Evolutionary conservation across 2,797 vertebrate species (phyloP).

Genomic region (Selene dorsalis): DNA sequence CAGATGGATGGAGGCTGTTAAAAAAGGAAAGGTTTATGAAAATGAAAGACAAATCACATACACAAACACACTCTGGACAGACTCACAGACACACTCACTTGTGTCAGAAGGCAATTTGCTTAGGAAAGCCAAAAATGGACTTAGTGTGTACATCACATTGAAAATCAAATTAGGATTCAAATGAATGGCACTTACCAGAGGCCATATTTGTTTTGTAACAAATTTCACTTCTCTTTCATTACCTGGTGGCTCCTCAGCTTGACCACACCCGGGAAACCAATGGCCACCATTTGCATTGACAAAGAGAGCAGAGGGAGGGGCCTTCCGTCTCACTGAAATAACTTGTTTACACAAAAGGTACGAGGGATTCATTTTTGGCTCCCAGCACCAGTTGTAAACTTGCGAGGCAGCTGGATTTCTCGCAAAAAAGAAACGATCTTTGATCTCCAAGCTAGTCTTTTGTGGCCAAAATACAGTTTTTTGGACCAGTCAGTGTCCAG

Average conservation of each 20-base stretch:
- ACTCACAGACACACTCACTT: constrained; percentile 4
- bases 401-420: not conserved
- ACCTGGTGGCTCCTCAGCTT: constrained; percentile 78
- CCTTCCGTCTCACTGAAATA: constrained; percentile 77
- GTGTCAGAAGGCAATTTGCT: constrained; percentile 80
- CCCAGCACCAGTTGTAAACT: not conserved
- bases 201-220: constrained; percentile 85
- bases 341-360: constrained; percentile 63
- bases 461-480: not conserved
- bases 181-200: constrained; percentile 77
- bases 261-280: constrained; percentile 86
- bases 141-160: constrained; percentile 84
- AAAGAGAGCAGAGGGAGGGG: constrained; percentile 68
- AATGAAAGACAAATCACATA: constrained; percentile 83
- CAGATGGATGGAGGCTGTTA: constrained; percentile 77
- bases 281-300: constrained; percentile 84
- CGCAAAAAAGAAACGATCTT: too few relatives aligned
- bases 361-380: constrained; percentile 41
- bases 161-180: constrained; percentile 88
- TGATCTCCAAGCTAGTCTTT: too few relatives aligned
- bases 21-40: constrained; percentile 85
- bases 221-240: constrained; percentile 80
- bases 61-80: constrained; percentile 31
- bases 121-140: constrained; percentile 84
- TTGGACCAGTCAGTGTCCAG: too few relatives aligned